These are phyloP conservation scores for Synergus japonicus DNA, from an alignment of 2,888 invertebrate species.

Conservation along the genomic window DNA sequence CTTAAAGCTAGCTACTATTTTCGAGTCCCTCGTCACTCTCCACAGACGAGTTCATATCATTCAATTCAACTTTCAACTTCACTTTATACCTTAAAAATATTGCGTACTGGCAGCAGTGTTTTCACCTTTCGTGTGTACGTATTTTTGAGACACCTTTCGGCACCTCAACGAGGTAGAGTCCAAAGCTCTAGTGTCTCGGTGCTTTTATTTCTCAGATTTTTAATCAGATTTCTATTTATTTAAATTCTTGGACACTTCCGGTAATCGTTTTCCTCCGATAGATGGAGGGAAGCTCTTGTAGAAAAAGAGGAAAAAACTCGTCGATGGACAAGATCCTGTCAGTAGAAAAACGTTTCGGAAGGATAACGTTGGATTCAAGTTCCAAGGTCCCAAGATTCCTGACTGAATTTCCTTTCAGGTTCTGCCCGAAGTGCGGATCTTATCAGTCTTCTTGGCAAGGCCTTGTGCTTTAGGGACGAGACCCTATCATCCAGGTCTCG, in stretches of 20 bases:
- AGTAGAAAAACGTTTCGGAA: conserved; percentile 46
- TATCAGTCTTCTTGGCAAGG: conserved; percentile 39
- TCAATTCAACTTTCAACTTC: conserved; percentile 35
- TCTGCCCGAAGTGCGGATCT: conserved; percentile 24
- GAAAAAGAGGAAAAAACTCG: conserved; percentile 35
- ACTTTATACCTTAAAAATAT: conserved; percentile 57
- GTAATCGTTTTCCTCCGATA: conserved; percentile 44
- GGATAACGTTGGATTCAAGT: conserved; percentile 12
- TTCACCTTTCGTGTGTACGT: conserved; percentile 58
- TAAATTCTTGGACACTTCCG: background rate
- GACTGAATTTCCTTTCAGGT: background rate
- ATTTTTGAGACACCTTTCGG: background rate
- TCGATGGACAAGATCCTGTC: conserved; percentile 38
- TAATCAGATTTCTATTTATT: background rate
- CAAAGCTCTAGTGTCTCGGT: conserved; percentile 42
- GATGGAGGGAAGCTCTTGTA: background rate
- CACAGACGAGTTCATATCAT: conserved; percentile 16
- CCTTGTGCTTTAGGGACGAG: conserved; percentile 14
- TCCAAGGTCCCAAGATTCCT: background rate
- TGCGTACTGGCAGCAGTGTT: conserved; percentile 70
- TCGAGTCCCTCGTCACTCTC: background rate
- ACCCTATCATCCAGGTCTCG: conserved; percentile 10
- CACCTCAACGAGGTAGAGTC: conserved; percentile 21
- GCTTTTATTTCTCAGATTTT: conserved; percentile 7
- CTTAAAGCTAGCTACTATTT: conserved; percentile 12